phyloP scores from a whole-genome alignment of 2,888 invertebrate genomes.

The Balanococcus diminutus region DNA sequence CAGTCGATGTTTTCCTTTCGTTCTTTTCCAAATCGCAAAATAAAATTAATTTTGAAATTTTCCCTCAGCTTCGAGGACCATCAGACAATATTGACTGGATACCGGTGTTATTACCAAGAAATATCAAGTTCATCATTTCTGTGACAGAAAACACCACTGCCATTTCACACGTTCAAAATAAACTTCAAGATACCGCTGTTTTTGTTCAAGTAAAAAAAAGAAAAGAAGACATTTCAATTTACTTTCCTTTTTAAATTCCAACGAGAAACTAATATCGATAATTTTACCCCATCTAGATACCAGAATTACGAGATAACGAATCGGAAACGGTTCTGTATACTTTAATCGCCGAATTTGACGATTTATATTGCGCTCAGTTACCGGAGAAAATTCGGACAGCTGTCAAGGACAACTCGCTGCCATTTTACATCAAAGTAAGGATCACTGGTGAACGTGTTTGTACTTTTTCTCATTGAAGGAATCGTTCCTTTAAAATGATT shows the following conservation, averaged over 20 bases:
- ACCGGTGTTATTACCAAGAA: conserved; percentile 73
- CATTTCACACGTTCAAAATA: conserved; percentile 51
- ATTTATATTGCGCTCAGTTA: conserved; percentile 69
- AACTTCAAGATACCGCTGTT: conserved; percentile 45
- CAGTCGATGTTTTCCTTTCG: too few relatives aligned
- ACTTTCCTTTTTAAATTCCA: not conserved
- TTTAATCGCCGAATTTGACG: conserved; percentile 67
- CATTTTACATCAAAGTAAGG: conserved; percentile 71
- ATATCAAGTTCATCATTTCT: conserved; percentile 78
- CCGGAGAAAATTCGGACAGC: conserved; percentile 66
- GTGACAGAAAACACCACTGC: conserved; percentile 61
- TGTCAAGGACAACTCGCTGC: conserved; percentile 71
- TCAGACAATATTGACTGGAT: conserved; percentile 71
- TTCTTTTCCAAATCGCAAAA: too few relatives aligned
- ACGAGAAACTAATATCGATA: not conserved
- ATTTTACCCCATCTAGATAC: conserved; percentile 63
- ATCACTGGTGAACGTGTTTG: too few relatives aligned
- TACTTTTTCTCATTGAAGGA: too few relatives aligned
- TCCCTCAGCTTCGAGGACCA: conserved; percentile 55
- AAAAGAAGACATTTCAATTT: not conserved
- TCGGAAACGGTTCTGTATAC: conserved; percentile 66
- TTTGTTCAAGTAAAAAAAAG: conserved; percentile 47
- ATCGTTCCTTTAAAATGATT: not conserved
- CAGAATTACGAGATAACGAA: conserved; percentile 64
- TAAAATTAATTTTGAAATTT: too few relatives aligned